Conservation (phyloP, 2,797 vertebrate species). For the Anabacerthia variegaticeps region DNA sequence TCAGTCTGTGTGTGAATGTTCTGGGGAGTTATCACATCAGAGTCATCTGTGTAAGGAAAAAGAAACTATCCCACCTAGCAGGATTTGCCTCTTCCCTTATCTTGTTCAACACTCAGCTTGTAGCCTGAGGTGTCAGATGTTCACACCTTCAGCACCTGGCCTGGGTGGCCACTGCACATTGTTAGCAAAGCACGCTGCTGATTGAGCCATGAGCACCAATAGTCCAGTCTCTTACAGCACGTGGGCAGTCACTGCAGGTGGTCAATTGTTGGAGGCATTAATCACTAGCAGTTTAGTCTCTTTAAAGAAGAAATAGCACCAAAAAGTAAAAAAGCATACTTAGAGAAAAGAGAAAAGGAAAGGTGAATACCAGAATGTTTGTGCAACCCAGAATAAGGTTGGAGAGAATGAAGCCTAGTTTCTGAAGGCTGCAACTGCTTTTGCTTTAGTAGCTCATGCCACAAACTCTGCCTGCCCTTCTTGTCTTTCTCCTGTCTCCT, state of each 20-base stretch:
- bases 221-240: not conserved
- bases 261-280: not conserved
- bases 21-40: not conserved
- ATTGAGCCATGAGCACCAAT: not conserved
- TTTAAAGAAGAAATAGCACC: not conserved
- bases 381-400: not conserved
- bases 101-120: not conserved
- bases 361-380: not conserved
- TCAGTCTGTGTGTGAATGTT: not conserved
- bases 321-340: not conserved
- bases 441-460: not conserved
- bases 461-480: not conserved
- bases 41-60: not conserved
- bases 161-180: not conserved
- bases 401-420: not conserved
- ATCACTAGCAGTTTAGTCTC: not conserved
- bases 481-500: not conserved
- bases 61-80: not conserved
- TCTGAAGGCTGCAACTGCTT: not conserved
- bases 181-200: not conserved
- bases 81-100: not conserved
- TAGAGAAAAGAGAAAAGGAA: not conserved
- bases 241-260: not conserved
- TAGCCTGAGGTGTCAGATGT: not conserved
- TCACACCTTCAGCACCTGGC: not conserved